Evolutionary conservation across 2,113 vertebrate genomes (phyloP).

Genomic region (Rhabdornis inornatus): DNA sequence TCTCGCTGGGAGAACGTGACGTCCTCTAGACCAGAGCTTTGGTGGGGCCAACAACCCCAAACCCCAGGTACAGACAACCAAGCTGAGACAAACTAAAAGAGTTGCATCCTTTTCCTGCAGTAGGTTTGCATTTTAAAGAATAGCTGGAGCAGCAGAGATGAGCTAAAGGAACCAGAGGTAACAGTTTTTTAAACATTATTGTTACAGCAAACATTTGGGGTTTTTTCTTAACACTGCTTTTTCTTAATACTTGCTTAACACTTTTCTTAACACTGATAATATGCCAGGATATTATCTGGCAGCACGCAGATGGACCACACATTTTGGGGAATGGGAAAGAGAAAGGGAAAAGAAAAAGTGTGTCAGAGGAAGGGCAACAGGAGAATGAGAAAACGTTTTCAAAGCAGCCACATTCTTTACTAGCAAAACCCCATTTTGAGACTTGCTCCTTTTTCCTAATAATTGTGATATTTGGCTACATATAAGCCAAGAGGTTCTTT

Average conservation of each 20-base stretch:
- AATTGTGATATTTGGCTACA: neutral
- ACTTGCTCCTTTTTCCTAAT: neutral
- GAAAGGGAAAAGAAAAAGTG: neutral
- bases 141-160: neutral
- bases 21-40: neutral
- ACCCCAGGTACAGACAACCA: neutral
- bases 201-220: neutral
- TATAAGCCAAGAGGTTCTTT: neutral
- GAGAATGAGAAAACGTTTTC: neutral
- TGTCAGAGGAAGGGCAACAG: neutral
- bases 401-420: neutral
- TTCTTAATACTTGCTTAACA: too few species aligned
- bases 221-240: neutral
- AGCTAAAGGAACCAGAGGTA: neutral
- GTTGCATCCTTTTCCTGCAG: neutral
- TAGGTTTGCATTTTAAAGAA: neutral
- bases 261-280: neutral
- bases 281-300: neutral
- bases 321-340: neutral
- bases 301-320: accelerated
- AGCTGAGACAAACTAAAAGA: neutral
- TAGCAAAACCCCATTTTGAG: neutral
- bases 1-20: neutral
- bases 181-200: neutral
- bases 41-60: neutral